Base-by-base conservation (phyloP, 2,888 invertebrate genomes). In the Phrixothrix hirtus region DNA sequence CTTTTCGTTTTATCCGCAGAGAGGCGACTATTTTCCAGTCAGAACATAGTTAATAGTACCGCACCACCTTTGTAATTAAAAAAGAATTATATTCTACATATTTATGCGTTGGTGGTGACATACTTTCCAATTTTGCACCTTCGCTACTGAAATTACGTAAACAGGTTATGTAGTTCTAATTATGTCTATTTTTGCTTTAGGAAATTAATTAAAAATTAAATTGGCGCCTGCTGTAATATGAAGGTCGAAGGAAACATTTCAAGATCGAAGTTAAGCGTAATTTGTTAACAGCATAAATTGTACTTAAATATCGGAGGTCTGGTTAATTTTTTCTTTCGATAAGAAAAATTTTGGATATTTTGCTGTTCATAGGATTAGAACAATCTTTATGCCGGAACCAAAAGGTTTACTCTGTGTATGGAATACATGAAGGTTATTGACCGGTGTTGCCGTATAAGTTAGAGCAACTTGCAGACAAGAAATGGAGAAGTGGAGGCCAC, bases 41-140 rank as follows among this genome's bases (percentile, higher is more conserved):
- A n/a, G n/a, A n/a, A n/a, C n/a, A n/a, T n/a, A n/a, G n/a, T n/a
- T n/a, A n/a, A n/a, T n/a, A n/a, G n/a, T n/a, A n/a, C n/a, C n/a
- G n/a, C n/a, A n/a, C n/a, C n/a, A n/a, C n/a, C n/a, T n/a, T n/a
- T n/a, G n/a, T n/a, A n/a, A n/a, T n/a, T n/a, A n/a, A n/a, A n/a
- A n/a, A n/a, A n/a, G n/a, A n/a, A n/a, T n/a, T n/a, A n/a, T n/a
- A n/a, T n/a, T n/a, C n/a, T n/a, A n/a, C n/a, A n/a, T n/a, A n/a
- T n/a, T n/a, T n/a, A 36, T 14, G 38, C 30, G 55, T 51, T 38
- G 59, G 56, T 51, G 59, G 56, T 51, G 59, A 60, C 62, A 60
- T 44, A 62, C 62, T 62, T 62, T 62, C 62, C 50, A 60, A 57
- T 50, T 53, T 58, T 50, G 55, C 39, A 35, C 47, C 38, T 44